Percentiles rank a stretch among this genome's conserved stretches.
Conservation (phyloP, 2,113 vertebrate species). For the Eurypyga helias region DNA sequence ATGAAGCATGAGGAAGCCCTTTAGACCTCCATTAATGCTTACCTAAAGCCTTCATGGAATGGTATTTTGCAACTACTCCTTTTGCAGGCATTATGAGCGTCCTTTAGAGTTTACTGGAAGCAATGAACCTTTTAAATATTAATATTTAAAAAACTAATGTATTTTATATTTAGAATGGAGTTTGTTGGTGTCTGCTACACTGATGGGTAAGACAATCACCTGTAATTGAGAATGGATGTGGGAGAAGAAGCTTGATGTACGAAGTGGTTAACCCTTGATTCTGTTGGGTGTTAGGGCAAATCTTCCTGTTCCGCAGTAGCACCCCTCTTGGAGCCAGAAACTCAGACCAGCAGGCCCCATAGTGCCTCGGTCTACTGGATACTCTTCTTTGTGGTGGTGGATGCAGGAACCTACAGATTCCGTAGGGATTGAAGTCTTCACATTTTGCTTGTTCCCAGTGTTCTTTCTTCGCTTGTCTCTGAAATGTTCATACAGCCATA, state of each 20-base stretch:
- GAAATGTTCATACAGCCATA: background rate
- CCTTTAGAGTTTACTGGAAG: constrained; percentile 3
- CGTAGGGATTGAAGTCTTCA: background rate
- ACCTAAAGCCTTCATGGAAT: background rate
- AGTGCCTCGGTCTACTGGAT: background rate
- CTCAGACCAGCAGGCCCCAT: background rate
- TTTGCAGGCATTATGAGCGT: background rate
- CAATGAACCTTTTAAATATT: background rate
- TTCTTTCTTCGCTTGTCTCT: background rate
- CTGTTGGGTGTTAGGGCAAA: background rate
- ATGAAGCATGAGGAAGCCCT: background rate
- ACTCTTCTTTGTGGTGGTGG: background rate
- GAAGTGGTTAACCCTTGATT: background rate
- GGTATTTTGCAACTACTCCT: background rate
- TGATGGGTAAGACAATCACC: background rate
- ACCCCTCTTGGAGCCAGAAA: background rate
- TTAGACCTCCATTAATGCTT: background rate
- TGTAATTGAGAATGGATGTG: background rate
- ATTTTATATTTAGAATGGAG: background rate
- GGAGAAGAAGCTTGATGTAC: background rate
- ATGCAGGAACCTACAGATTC: background rate
- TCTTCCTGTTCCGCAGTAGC: background rate
- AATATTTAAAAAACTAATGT: constrained; percentile 47
- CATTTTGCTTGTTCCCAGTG: background rate
- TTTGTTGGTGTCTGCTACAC: background rate